These are phyloP conservation scores for Cryptoleucopteryx plumbea DNA, from an alignment of 2,113 vertebrate species.

Conservation along the genomic window DNA sequence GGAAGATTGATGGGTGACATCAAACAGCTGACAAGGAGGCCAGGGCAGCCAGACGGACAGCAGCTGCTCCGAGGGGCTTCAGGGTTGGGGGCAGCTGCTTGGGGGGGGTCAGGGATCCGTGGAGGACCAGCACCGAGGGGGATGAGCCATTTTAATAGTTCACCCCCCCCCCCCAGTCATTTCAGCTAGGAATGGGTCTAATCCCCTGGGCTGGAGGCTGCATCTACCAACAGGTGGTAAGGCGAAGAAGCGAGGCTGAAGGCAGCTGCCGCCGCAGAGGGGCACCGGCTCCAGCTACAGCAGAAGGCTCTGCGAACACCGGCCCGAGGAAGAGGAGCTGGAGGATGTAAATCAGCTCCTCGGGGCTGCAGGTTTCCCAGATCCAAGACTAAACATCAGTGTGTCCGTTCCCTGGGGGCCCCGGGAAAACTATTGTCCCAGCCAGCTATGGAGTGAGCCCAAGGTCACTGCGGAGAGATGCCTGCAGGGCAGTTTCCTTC, in stretches of 20 bases:
- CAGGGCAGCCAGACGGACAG: slow-evolving; percentile 35
- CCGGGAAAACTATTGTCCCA: neutral
- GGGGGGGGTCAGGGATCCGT: neutral
- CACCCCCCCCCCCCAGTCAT: neutral
- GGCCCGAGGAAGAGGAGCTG: neutral
- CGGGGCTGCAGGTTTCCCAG: neutral
- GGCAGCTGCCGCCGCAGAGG: neutral
- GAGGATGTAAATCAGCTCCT: neutral
- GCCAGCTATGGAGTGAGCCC: neutral
- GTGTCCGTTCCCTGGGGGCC: neutral
- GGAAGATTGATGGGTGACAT: slow-evolving; percentile 78
- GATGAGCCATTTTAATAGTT: neutral
- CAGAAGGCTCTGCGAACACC: neutral
- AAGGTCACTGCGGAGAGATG: neutral
- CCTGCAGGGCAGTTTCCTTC: neutral
- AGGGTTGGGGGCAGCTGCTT: neutral
- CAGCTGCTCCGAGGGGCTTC: slow-evolving; percentile 69
- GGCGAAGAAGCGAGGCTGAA: neutral
- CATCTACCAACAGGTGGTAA: slow-evolving; percentile 40
- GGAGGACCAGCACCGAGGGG: neutral
- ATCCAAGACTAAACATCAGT: neutral
- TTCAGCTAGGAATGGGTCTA: slow-evolving; percentile 48
- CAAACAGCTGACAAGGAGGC: slow-evolving; percentile 72
- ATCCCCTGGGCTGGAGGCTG: slow-evolving; percentile 2
- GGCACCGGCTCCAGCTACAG: neutral